Conservation (phyloP, 2,797 vertebrate genomes). For the Arnoldichthys spilopterus region DNA sequence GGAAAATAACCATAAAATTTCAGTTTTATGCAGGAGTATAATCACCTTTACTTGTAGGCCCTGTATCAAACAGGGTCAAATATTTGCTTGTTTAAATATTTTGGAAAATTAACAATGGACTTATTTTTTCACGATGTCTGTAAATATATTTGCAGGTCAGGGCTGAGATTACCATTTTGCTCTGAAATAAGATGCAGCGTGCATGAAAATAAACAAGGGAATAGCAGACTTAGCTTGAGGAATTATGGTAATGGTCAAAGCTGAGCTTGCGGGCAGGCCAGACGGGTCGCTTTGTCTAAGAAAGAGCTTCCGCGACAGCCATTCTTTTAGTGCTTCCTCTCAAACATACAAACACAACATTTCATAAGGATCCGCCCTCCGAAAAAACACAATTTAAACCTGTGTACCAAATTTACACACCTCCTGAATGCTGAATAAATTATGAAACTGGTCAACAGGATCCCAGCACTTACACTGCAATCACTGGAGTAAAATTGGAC, state of each 20-base stretch:
- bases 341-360: conserved; percentile 50
- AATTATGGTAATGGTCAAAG: conserved; percentile 53
- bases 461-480: not conserved
- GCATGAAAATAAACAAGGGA: conserved; percentile 55
- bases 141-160: too few relatives aligned
- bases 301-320: conserved; percentile 46
- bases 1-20: too few relatives aligned
- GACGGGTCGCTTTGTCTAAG: conserved; percentile 42
- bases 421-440: conserved; percentile 40
- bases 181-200: conserved; percentile 44
- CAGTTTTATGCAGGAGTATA: too few relatives aligned
- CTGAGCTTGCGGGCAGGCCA: conserved; percentile 40
- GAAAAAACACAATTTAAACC: conserved; percentile 36
- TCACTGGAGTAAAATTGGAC: not conserved
- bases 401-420: conserved; percentile 17
- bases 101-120: too few relatives aligned
- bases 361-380: conserved; percentile 40
- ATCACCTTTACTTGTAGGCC: too few relatives aligned
- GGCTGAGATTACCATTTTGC: conserved; percentile 45
- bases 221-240: conserved; percentile 32
- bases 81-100: too few relatives aligned
- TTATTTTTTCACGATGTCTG: too few relatives aligned
- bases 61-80: too few relatives aligned
- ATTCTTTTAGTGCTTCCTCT: conserved; percentile 42
- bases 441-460: conserved; percentile 34